Base-by-base conservation (phyloP, 2,113 vertebrate species). In the Limnothrissa miodon region DNA sequence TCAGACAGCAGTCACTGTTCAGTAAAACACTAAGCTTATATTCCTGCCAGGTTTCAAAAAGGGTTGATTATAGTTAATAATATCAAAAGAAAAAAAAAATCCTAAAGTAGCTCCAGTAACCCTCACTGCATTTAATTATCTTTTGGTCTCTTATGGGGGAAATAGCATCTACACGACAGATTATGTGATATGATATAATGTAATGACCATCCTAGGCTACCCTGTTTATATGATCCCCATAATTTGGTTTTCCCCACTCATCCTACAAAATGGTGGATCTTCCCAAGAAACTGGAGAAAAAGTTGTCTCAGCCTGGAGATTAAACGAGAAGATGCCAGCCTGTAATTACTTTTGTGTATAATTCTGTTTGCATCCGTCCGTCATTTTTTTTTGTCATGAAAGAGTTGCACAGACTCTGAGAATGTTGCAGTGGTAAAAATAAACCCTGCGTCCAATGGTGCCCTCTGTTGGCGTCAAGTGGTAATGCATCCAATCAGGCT, bases 301-400 rank as follows among this genome's bases (percentile, higher is more conserved):
- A 36, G 66, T 33, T 74, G 29, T 36, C 29, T 62, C 6, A 29
- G 23, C 59, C 59, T 29, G 29, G 59, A 62, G 23, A 62, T 62
- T n/a, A 62, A 29, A 62, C 6, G 59, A 62, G n/a, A 62, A 8
- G 59, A 36, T 33, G 13, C 13, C 66, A n/a, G n/a, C 66, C 17
- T 74, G 66, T 74, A 74, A 74, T 74, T 74, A 74, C 25, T 13
- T 74, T 74, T 74, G 66, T 74, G 66, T 36, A 13, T 74, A 74
- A 74, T 74, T 74, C 66, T 3, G 3, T 74, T n/a, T 36, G 66
- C 66, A 74, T 29, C 66, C 9, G 66, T 74, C 66, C 33, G 29
- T 36, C 66, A 29, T 13, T 36, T 74, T 36, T 74, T 62, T 62
- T 62, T 62, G 59, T 62, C 66, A 29, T 74, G 66, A 36, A 33